Evolutionary conservation across 1,140 invertebrate species (phyloP), one percentile per base, ranked within the genome.

Genomic region (Drosophila kepulauana): DNA sequence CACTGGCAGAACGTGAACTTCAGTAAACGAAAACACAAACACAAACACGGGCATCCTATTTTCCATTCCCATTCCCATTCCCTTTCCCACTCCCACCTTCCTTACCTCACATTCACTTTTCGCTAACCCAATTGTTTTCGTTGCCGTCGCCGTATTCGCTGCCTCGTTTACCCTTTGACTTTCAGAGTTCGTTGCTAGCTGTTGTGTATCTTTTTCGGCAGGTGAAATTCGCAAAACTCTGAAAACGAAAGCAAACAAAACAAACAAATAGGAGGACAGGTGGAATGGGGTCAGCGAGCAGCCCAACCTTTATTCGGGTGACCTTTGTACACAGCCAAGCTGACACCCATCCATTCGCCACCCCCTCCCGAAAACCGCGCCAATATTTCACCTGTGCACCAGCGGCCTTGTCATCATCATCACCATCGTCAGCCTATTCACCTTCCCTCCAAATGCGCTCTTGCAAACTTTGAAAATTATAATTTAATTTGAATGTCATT

Each of bases 401-500:
- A 84, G 66, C 72, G 78, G 82, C 84, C 84, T 82, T 88, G 84
- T 77, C 73, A 73, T 75, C 82, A 78, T 81, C 70, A 66, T 78
- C 78, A 66, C 51, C 38, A 63, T 43, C 59, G 15, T 52, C 33
- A 52, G 62, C 35, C 63, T 20, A 35, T n/a, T 13, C 58, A 1
- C 33, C 13, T 25, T 28, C n/a, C 28, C 25, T 20, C 35, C 25
- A 11, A 45, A n/a, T 57, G 33, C 48, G 61, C 46, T 51, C 41
- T 57, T 59, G 73, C 68, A 88, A 87, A 87, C 84, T 87, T 87
- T 87, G 87, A 78, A 87, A 87, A 87, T 87, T 88, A 88, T 87
- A 87, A 87, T 87, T 87, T 89, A 80, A 87, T 87, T 87, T 87
- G 85, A 87, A 87, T 87, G 84, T 84, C 84, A 87, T 87, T 87